Evolutionary conservation across 2,113 vertebrate species (phyloP), one percentile per base, ranked within the genome.

Genomic region (Petrocephalus zakoni): DNA sequence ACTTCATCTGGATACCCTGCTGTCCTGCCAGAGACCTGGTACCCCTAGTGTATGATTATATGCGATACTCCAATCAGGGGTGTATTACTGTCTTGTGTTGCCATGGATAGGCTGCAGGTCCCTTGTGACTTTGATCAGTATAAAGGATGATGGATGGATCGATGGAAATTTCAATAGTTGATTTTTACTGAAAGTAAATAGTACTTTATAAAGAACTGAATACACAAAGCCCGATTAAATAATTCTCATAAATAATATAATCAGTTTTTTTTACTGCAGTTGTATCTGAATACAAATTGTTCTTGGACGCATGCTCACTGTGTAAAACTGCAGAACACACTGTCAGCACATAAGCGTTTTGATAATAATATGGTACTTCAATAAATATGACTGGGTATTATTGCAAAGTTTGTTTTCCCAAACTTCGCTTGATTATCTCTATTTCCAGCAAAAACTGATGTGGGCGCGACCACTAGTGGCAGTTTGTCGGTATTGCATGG

Each of bases 391-490:
- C n/a, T 68, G n/a, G 61, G n/a, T 9, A 2, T 64, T 25, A 25
- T 64, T 64, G 58, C n/a, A 68, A 68, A 29, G n/a, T 29, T 29
- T 68, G 61, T 68, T 68, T 68, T 29, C 25, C 61, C 9, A 29
- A 29, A 68, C 61, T 29, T 13, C n/a, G n/a, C n/a, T 13, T 68
- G 61, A 68, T 68, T 68, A 68, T 10, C 25, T 68, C 3, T 10
- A 29, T 68, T 29, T 68, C 25, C 25, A 68, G 25, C 25, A 29
- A 68, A 29, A 68, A 68, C 13, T 68, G 64, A 37, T 58, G 42
- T 9, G 53, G 8, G n/a, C 11, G 8, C 15, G 88, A 85, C 78
- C 81, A 85, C 88, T 85, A 58, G 81, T 85, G 88, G 46, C 17
- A 7, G 53, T 6, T 78, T 42, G 15, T 68, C 37, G 75, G 75